phyloP scores from a whole-genome alignment of 2,888 invertebrate genomes.

The Mactromeris polynyma region DNA sequence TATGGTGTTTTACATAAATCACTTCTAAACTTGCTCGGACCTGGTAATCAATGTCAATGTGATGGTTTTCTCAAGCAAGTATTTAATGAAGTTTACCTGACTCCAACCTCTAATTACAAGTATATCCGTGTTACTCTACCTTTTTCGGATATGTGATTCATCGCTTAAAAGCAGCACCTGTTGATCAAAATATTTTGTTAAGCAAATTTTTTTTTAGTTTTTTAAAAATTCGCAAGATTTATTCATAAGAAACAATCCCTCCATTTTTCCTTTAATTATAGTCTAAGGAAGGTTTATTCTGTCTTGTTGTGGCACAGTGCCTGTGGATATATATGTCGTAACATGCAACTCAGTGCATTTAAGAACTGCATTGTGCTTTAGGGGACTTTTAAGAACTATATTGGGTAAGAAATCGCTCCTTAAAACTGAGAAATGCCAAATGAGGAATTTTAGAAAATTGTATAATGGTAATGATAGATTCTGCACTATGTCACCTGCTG shows the following conservation, averaged over 20 bases:
- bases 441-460: background rate
- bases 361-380: background rate
- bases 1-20: conserved; percentile 37
- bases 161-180: background rate
- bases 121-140: background rate
- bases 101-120: background rate
- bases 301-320: background rate
- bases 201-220: no score
- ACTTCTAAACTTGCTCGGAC: conserved; percentile 15
- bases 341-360: background rate
- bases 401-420: background rate
- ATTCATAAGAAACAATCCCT: no score
- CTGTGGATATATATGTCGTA: background rate
- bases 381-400: background rate
- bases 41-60: conserved; percentile 38
- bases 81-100: background rate
- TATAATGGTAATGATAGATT: background rate
- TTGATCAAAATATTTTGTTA: no score
- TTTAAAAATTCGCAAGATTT: no score
- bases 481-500: background rate
- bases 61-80: conserved; percentile 22
- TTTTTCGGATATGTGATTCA: background rate
- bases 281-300: no score
- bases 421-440: background rate
- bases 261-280: no score